Evolutionary conservation across 2,113 vertebrate genomes (phyloP).

Genomic region (Ictalurus furcatus): DNA sequence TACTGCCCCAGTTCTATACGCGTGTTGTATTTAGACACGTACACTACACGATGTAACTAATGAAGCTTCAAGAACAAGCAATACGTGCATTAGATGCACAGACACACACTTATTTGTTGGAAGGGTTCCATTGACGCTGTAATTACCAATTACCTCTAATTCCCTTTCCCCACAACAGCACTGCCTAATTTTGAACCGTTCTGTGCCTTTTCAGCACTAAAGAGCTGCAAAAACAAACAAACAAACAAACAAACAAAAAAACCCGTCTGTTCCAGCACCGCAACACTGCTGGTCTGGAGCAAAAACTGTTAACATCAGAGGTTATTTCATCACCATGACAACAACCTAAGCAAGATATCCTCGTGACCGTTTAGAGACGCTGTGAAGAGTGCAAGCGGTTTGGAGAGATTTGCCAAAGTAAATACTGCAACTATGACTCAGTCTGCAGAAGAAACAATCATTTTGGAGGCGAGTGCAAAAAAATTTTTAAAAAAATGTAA

Average conservation of each 20-base stretch:
- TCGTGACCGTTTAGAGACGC: neutral
- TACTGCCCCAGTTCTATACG: neutral
- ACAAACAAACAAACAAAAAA: too few species aligned
- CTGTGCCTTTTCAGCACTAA: conserved; percentile 12
- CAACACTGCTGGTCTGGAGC: neutral
- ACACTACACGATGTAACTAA: conserved; percentile 20
- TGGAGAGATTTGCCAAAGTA: neutral
- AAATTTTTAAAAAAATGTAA: too few species aligned
- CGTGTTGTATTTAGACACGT: neutral
- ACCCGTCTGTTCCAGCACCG: neutral
- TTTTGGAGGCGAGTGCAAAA: neutral
- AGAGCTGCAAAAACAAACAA: neutral
- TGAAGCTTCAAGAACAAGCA: conserved; percentile 9
- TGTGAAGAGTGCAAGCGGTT: neutral
- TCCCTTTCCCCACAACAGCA: neutral
- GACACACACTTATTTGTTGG: conserved; percentile 10
- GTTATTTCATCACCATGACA: neutral
- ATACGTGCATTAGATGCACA: conserved; percentile 23
- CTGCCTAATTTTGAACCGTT: conserved; percentile 1
- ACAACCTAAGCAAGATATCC: neutral
- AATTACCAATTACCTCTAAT: conserved; percentile 7
- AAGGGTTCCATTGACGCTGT: neutral
- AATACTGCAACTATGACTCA: neutral
- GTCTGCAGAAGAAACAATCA: neutral
- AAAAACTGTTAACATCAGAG: too few species aligned